Evolutionary conservation across 1,140 invertebrate genomes (phyloP).

Genomic region (Marisa cornuarietis): DNA sequence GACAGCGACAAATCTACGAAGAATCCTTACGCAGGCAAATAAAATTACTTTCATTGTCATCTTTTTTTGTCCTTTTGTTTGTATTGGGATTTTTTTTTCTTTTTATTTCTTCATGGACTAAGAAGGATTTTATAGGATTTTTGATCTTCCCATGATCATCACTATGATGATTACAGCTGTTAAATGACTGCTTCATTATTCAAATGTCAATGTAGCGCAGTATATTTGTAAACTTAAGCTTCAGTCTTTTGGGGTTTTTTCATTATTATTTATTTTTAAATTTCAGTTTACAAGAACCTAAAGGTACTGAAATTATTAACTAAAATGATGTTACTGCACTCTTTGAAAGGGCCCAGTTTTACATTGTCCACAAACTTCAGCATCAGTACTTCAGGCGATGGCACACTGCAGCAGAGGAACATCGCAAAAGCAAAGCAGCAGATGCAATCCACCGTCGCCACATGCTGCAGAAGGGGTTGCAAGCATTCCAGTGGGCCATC

Average conservation of each 20-base stretch:
- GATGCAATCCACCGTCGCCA: conserved; percentile 19
- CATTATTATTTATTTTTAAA: no score
- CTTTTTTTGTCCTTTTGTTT: no score
- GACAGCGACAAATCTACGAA: conserved; percentile 8
- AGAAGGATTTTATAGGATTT: no score
- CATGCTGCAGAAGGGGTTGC: conserved; percentile 23
- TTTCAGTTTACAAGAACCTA: no score
- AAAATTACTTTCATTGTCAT: no score
- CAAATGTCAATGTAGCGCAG: no score
- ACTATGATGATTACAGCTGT: not conserved
- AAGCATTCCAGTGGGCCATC: conserved; percentile 18
- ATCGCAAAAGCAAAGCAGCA: not conserved
- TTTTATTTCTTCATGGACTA: no score
- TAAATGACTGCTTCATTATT: not conserved
- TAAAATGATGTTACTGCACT: not conserved
- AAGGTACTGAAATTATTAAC: no score
- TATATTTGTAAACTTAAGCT: no score
- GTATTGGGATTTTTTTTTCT: no score
- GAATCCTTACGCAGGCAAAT: conserved; percentile 8
- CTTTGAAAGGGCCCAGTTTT: conserved; percentile 2
- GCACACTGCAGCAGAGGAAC: conserved; percentile 8
- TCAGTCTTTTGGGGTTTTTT: no score
- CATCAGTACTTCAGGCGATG: conserved; percentile 8
- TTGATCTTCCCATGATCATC: no score
- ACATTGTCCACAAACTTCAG: conserved; percentile 1